These are phyloP conservation scores for Parnassius mnemosyne DNA, from an alignment of 2,888 invertebrate species.

Conservation along the genomic window DNA sequence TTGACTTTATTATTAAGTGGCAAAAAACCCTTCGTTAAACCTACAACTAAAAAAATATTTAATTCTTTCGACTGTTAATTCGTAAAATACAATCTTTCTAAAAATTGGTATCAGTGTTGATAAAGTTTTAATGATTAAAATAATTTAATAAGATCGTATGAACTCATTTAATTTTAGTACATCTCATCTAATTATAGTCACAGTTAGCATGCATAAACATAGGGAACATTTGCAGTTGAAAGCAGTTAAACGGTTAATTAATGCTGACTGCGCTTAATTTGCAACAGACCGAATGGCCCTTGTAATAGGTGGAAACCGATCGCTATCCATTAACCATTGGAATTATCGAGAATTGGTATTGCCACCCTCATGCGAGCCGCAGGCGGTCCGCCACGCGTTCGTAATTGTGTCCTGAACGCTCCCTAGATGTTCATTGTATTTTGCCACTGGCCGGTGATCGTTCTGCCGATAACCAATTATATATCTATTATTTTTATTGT, in stretches of 20 bases:
- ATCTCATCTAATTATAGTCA: too few relatives aligned
- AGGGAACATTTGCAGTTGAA: slow-evolving; percentile 11
- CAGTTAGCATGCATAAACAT: slow-evolving; percentile 29
- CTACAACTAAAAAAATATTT: too few relatives aligned
- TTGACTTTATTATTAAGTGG: too few relatives aligned
- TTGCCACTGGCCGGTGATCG: slow-evolving; percentile 37
- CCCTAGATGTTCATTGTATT: slow-evolving; percentile 63
- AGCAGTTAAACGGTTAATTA: slow-evolving; percentile 54
- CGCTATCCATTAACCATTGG: slow-evolving; percentile 67
- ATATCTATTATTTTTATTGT: slow-evolving; percentile 16
- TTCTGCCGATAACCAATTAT: slow-evolving; percentile 32
- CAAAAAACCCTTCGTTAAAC: too few relatives aligned
- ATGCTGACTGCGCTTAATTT: slow-evolving; percentile 65
- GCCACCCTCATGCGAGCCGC: slow-evolving; percentile 40
- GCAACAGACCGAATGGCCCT: slow-evolving; percentile 54
- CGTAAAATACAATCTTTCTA: too few relatives aligned
- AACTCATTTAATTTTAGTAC: too few relatives aligned
- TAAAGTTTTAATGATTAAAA: too few relatives aligned
- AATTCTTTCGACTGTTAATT: too few relatives aligned
- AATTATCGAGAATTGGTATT: slow-evolving; percentile 62
- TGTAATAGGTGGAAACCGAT: slow-evolving; percentile 54
- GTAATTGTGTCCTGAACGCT: slow-evolving; percentile 55
- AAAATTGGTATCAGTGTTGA: too few relatives aligned
- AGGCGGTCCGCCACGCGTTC: slow-evolving; percentile 55
- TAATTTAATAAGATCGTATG: too few relatives aligned